Base-by-base conservation (phyloP, 2,797 vertebrate species). In the Manis javanica region DNA sequence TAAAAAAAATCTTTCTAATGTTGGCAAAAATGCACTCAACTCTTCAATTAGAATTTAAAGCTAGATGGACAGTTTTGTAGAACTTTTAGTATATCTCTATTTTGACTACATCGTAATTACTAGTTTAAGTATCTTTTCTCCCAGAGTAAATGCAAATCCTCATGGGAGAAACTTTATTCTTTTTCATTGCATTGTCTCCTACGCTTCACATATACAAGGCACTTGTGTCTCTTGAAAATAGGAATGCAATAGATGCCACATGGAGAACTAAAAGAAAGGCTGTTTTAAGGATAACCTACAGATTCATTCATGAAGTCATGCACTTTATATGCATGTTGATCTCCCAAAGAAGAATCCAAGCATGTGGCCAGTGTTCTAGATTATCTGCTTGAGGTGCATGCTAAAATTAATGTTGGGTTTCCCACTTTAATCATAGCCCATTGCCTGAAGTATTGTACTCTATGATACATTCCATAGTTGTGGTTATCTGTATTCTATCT, bases 1-100 rank as follows among this genome's bases (percentile, higher is more conserved):
- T 49, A 61, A 79, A 95, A 91, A 39, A 61, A 64, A 82, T 64
- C 39, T 37, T 91, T n/a, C 42, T 74, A 84, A 53, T 11, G 72
- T 79, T 31, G 24, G 87, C 51, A 61, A 90, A 93, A 92, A 92
- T 68, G 61, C 37, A 85, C 23, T 91, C 55, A 92, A n/a, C 59
- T 87, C 55, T 87, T 90, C 61, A 26, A 61, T 93, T 83, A 79
- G 37, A 87, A 93, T 75, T 69, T 90, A 79, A 96, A 95, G 82
- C 49, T 84, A 87, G 31, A 42, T 64, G 93, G 68, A 77, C 57
- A 79, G 9, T 94, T 29, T 64, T 51, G 9, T 5, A 92, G 69
- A 68, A 86, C 49, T 85, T 97, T 90, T 46, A 34, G 15, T 55
- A 12, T 72, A 83, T 55, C 29, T 89, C 34, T 82, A 37, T 26